phyloP scores from a whole-genome alignment of 2,113 vertebrate species.

The Sciurus niger region DNA sequence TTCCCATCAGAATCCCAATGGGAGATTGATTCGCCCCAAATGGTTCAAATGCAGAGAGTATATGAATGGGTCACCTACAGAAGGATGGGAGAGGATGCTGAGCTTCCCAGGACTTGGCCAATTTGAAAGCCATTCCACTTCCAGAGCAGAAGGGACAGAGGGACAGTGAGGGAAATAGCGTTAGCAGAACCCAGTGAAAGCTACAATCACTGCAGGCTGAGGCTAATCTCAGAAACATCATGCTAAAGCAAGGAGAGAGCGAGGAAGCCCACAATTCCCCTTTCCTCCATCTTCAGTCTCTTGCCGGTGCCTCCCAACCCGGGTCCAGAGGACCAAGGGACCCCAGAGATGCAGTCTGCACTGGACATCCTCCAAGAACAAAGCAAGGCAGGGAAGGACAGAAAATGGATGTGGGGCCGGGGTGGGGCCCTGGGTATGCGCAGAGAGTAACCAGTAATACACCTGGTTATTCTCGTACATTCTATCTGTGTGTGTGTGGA shows the following conservation, averaged over 20 bases:
- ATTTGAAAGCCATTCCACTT: background rate
- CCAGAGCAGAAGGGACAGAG: background rate
- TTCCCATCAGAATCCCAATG: background rate
- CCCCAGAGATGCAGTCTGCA: rapidly evolving
- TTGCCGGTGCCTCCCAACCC: background rate
- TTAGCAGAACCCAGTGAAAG: background rate
- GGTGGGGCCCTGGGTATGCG: no score
- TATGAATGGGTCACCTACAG: background rate
- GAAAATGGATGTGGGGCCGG: background rate
- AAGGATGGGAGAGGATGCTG: background rate
- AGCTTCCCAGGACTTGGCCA: background rate
- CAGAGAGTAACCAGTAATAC: background rate
- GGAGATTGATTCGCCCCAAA: background rate
- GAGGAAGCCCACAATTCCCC: background rate
- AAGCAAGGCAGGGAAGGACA: background rate
- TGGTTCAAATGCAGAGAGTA: background rate
- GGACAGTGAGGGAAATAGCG: background rate
- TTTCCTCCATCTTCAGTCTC: background rate
- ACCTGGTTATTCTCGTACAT: background rate
- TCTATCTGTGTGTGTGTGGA: background rate
- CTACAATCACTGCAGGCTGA: rapidly evolving
- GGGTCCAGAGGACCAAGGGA: background rate
- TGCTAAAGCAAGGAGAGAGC: background rate
- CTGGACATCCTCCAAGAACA: background rate
- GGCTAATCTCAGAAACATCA: background rate